Evolutionary conservation across 2,113 vertebrate species (phyloP).

Genomic region (Taxidea taxus): DNA sequence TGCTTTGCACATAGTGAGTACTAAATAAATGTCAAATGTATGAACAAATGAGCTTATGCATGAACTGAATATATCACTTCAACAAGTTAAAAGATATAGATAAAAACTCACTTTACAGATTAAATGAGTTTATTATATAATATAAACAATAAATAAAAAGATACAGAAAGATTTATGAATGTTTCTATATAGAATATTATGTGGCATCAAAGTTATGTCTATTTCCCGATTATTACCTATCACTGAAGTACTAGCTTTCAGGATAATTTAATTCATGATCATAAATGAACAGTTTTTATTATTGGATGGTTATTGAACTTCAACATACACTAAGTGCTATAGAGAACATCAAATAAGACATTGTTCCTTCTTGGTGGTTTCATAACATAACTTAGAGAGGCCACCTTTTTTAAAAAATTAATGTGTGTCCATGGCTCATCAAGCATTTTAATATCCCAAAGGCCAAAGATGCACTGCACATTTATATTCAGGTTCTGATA

Average conservation of each 20-base stretch:
- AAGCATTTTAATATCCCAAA: slow-evolving; percentile 77
- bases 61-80: neutral
- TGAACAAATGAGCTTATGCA: neutral
- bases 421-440: slow-evolving; percentile 63
- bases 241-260: neutral
- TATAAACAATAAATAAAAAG: neutral
- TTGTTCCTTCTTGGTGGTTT: slow-evolving; percentile 37
- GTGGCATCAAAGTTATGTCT: neutral
- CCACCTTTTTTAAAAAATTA: slow-evolving; percentile 45
- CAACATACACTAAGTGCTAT: neutral
- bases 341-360: slow-evolving; percentile 48
- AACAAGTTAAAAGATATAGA: neutral
- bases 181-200: neutral
- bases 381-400: slow-evolving; percentile 43
- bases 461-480: slow-evolving; percentile 65
- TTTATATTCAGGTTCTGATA: slow-evolving; percentile 79
- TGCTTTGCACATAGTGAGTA: neutral
- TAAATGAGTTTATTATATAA: neutral
- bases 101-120: neutral
- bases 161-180: neutral
- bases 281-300: slow-evolving; percentile 23
- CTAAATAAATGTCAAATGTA: neutral
- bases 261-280: slow-evolving; percentile 11
- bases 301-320: slow-evolving; percentile 25
- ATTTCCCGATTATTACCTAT: neutral